Base-by-base conservation (phyloP, 2,797 vertebrate genomes). In the Lepus townsendii region DNA sequence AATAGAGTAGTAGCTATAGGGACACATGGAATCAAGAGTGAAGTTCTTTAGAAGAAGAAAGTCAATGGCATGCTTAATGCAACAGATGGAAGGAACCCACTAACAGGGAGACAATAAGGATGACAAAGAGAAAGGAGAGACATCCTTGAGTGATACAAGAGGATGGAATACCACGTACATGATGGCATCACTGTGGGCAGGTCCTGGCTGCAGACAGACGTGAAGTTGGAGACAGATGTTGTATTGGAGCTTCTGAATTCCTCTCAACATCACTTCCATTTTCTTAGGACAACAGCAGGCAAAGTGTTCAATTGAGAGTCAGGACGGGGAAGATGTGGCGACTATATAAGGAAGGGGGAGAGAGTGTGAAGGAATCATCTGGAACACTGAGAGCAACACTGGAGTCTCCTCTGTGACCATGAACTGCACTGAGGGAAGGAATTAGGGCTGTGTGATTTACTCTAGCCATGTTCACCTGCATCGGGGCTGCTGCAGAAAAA, bases 211-310 rank as follows among this genome's bases (percentile, higher is more conserved):
- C 50, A 22, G 52, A n/a, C 1, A 73, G 50, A 94, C 8, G 27
- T 7, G 38, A 1, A 38, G 11, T 30, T 63, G 24, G 38, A 68
- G 76, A 60, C 1, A 47, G 54, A 42, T 38, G 7, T 17, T 52
- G 1, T 50, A 26, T 32, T 4, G 26, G 20, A 20, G 19, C 27
- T 20, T 66, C 26, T 1, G 35, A 65, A 69, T 16, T 63, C 73
- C 65, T 78, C 75, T n/a, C 90, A 22, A 26, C 47, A n/a, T 77
- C 71, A 38, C 38, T 77, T 94, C 68, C 4, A 2, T 68, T 90
- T 83, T 77, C 94, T 80, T 50, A 77, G 57, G 54, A 71, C n/a
- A 66, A 62, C 11, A 52, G 50, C 10, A 82, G 62, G 77, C 85
- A 47, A 65, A n/a, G 20, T 68, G 47, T 77, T 52, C 27, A 78